Conservation (phyloP, 2,888 invertebrate genomes). For the Spilarctia lutea region DNA sequence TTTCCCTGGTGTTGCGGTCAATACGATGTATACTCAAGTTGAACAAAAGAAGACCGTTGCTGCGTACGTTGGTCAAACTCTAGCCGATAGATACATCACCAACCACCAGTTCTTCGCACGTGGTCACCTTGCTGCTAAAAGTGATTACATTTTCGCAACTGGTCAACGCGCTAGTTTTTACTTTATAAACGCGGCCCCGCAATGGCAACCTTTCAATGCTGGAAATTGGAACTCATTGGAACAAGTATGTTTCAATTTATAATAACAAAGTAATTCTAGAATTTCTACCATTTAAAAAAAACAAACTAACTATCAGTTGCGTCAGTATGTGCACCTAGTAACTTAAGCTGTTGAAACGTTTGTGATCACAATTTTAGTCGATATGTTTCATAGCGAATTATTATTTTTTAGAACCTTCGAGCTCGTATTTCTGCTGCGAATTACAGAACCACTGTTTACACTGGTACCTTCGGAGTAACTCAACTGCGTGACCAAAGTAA, state of each 20-base stretch:
- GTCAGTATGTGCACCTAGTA: not conserved
- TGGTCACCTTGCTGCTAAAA: constrained; percentile 88
- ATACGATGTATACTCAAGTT: constrained; percentile 74
- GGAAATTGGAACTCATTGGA: constrained; percentile 87
- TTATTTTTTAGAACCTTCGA: constrained; percentile 66
- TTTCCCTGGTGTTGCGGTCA: constrained; percentile 76
- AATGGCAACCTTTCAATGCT: constrained; percentile 88
- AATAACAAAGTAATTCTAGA: not conserved
- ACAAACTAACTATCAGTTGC: not conserved
- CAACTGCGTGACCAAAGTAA: constrained; percentile 83
- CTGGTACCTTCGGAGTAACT: constrained; percentile 87
- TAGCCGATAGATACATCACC: constrained; percentile 81
- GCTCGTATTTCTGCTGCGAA: constrained; percentile 72
- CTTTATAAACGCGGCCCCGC: constrained; percentile 89
- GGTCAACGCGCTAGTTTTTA: constrained; percentile 88
- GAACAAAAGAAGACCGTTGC: constrained; percentile 69
- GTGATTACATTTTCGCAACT: constrained; percentile 87
- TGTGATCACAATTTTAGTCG: not conserved
- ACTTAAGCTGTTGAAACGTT: not conserved
- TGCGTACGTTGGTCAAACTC: constrained; percentile 61
- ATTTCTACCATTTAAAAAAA: too few relatives aligned
- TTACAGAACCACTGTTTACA: constrained; percentile 82
- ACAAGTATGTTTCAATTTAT: constrained; percentile 53
- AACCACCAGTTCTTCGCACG: constrained; percentile 80
- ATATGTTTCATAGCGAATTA: not conserved